These are phyloP conservation scores for Falco rusticolus DNA, from an alignment of 2,797 vertebrate species.

Conservation along the genomic window DNA sequence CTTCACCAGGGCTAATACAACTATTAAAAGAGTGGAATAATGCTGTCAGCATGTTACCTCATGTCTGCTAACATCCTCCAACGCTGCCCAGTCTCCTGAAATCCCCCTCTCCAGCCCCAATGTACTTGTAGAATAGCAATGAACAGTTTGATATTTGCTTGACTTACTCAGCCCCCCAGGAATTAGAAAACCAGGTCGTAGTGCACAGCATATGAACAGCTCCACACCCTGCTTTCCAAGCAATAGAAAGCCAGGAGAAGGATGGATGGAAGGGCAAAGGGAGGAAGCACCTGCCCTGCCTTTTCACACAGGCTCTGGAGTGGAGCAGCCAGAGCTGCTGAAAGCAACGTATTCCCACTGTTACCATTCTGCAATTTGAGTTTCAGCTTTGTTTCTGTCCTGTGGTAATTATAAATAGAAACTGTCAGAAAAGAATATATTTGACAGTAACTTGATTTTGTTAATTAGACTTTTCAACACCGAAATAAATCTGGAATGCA, in stretches of 20 bases:
- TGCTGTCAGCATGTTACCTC: fast-evolving
- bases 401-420: neutral
- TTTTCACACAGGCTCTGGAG: neutral
- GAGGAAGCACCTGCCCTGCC: neutral
- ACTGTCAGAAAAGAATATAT: neutral
- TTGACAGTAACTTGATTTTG: neutral
- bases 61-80: neutral
- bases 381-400: neutral
- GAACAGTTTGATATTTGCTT: neutral
- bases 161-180: neutral
- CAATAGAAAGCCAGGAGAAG: fast-evolving
- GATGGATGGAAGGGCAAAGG: neutral
- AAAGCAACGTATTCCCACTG: neutral
- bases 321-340: neutral
- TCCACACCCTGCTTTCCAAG: neutral
- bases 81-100: neutral
- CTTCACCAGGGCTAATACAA: neutral
- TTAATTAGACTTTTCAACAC: neutral
- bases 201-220: neutral
- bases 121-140: neutral
- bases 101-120: neutral
- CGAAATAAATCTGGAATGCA: neutral
- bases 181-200: fast-evolving
- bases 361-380: neutral
- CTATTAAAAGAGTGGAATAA: neutral